These are phyloP conservation scores for Nemotelus nigrinus DNA, from an alignment of 2,888 invertebrate species.

Conservation along the genomic window DNA sequence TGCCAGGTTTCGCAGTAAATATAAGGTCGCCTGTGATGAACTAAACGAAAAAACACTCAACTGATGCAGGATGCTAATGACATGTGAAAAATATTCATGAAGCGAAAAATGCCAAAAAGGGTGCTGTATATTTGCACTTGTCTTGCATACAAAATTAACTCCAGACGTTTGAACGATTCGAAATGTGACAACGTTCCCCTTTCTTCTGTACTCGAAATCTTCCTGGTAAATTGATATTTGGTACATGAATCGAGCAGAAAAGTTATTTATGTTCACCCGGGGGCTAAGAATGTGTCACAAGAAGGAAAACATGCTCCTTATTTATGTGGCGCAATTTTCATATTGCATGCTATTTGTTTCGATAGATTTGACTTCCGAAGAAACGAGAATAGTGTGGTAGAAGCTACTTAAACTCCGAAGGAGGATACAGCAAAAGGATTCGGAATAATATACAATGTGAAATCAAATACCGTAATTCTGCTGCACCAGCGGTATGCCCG, in stretches of 20 bases:
- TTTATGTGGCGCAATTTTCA: conserved; percentile 56
- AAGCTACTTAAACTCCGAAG: conserved; percentile 11
- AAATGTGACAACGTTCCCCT: not conserved
- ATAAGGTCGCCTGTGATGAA: not conserved
- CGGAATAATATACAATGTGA: conserved; percentile 14
- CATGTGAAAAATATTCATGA: conserved; percentile 30
- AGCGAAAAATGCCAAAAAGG: conserved; percentile 10
- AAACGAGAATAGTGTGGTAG: conserved; percentile 8
- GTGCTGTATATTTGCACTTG: conserved; percentile 20
- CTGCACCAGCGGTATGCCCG: conserved; percentile 28
- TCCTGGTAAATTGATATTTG: conserved; percentile 39
- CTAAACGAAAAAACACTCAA: not conserved
- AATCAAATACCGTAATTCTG: conserved; percentile 31
- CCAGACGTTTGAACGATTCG: conserved; percentile 11
- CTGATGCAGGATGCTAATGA: not conserved
- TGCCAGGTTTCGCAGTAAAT: too few species aligned
- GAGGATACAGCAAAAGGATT: not conserved
- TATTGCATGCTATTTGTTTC: conserved; percentile 47
- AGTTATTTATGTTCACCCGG: conserved; percentile 56
- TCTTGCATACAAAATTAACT: conserved; percentile 35
- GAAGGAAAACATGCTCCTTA: conserved; percentile 53
- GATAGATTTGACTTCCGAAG: not conserved
- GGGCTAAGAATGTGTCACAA: conserved; percentile 54
- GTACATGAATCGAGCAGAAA: not conserved
- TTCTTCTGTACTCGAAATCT: too few species aligned